These are phyloP conservation scores for Busseola fusca DNA, from an alignment of 2,888 invertebrate genomes.

Conservation along the genomic window DNA sequence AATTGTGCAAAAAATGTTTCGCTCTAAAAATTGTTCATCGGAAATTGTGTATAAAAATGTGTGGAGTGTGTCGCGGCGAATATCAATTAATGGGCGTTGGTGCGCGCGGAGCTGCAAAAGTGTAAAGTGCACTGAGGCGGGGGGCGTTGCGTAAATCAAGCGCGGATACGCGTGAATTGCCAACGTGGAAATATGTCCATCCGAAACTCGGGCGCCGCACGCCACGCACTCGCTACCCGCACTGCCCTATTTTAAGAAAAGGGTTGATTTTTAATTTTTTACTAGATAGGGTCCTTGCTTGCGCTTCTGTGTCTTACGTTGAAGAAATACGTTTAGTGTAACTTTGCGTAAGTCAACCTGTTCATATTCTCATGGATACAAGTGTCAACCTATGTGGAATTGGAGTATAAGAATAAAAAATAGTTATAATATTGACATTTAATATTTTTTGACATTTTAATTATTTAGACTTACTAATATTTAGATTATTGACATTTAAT, in stretches of 20 bases:
- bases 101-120: conserved; percentile 86
- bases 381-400: too few relatives aligned
- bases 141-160: conserved; percentile 86
- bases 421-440: too few relatives aligned
- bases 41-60: conserved; percentile 66
- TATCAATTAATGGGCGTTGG: conserved; percentile 86
- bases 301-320: not conserved
- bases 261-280: not conserved
- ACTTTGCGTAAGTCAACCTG: not conserved
- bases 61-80: conserved; percentile 78
- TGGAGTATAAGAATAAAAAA: too few relatives aligned
- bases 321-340: not conserved
- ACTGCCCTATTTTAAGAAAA: not conserved
- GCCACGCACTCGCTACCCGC: conserved; percentile 4
- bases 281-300: not conserved
- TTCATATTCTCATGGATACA: not conserved
- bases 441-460: too few relatives aligned
- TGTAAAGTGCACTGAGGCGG: conserved; percentile 87
- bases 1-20: conserved; percentile 33
- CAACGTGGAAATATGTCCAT: conserved; percentile 77
- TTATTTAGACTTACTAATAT: too few relatives aligned
- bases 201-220: conserved; percentile 41
- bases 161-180: conserved; percentile 79
- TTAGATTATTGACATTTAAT: too few relatives aligned
- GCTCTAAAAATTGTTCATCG: conserved; percentile 53